Conservation (phyloP, 2,888 invertebrate genomes). For the Tachina lurida region DNA sequence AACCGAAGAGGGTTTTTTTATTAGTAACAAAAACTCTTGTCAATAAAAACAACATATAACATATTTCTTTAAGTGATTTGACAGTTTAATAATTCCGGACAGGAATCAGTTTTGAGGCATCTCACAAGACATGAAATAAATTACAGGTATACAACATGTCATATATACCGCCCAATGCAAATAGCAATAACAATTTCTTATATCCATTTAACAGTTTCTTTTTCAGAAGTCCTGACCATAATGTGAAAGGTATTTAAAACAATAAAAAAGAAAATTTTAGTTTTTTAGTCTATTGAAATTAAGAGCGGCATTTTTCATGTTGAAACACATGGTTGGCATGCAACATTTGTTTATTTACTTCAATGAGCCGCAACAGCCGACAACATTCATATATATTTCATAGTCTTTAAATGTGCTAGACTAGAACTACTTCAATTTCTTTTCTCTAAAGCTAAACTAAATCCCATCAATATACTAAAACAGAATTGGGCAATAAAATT, state of each 20-base stretch:
- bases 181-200: no score
- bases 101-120: no score
- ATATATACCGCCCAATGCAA: no score
- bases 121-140: no score
- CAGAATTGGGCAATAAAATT: slow-evolving; percentile 2
- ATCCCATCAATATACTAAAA: slow-evolving; percentile 22
- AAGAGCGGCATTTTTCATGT: slow-evolving; percentile 60
- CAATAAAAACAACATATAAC: no score
- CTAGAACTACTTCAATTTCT: slow-evolving; percentile 4
- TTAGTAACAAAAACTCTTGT: no score
- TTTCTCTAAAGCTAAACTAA: slow-evolving; percentile 26
- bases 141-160: no score
- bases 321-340: slow-evolving; percentile 49
- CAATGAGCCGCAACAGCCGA: slow-evolving; percentile 70
- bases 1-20: no score
- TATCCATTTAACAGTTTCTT: no score
- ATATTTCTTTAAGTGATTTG: no score
- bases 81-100: no score
- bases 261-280: slow-evolving; percentile 3
- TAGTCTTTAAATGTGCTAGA: slow-evolving; percentile 13
- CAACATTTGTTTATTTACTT: slow-evolving; percentile 72
- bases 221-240: not conserved
- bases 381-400: slow-evolving; percentile 43
- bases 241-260: slow-evolving; percentile 32
- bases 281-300: slow-evolving; percentile 32